Evolutionary conservation across 2,797 vertebrate species (phyloP), one percentile per base, ranked within the genome.

Genomic region (Sebastes trivittatus): DNA sequence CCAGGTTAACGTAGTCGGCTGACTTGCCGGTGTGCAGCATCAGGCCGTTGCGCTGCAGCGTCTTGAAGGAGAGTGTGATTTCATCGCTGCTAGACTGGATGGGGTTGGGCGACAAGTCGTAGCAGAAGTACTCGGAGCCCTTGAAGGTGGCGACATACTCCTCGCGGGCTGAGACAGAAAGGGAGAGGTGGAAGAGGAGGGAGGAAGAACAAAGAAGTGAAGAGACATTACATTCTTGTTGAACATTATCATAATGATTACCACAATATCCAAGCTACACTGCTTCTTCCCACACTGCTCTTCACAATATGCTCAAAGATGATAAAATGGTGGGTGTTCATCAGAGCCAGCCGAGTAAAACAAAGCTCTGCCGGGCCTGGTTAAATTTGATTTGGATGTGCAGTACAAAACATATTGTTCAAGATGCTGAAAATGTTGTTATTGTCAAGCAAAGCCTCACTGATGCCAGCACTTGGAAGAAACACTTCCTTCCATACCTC

Each of bases 21-120:
- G 98, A 99, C 96, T 99, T 99, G 92, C 98, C 98, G 0, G 98
- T 99, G 95, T 99, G 98, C 94, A 99, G 97, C 98, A 99, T 99
- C 91, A 99, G 97, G 95, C 98, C 98, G 2, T 99, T 99, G 94
- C 98, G 97, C 96, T 99, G 98, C 93, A 99, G 97, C 7, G 98
- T 99, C 96, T 98, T 99, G 96, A 99, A 99, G 7, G 98, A 99
- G 74, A 99, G 96, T 54, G 98, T 99, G 96, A 99, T 99, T 97
- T 99, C 98, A 72, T 99, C 98, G 11, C 98, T 99, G 96, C 98
- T 99, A 77, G 98, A 99, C 92, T 99, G 98, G 92, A 99, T 99
- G 83, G 98, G 98, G 89, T 98, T 99, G 92, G 98, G 97, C 49
- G 98, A 99, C 88, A 99, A 95, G 95, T 99, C 98, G 23, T 99